phyloP scores from a whole-genome alignment of 1,140 invertebrate species.

The Saccostrea echinata region DNA sequence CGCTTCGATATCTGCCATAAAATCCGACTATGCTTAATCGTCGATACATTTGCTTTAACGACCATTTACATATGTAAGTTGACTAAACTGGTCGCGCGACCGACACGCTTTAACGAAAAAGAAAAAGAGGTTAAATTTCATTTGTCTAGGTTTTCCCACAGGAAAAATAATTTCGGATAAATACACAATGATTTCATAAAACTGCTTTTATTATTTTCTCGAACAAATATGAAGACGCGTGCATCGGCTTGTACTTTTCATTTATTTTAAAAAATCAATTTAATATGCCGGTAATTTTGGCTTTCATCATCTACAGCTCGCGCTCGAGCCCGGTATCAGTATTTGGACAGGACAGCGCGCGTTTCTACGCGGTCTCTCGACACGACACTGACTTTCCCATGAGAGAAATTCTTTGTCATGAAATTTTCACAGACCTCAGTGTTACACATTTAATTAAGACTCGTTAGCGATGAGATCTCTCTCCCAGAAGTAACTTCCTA shows the following conservation, averaged over 20 bases:
- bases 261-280: constrained; percentile 17
- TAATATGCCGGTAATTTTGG: constrained; percentile 23
- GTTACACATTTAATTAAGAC: constrained; percentile 37
- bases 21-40: neutral
- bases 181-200: constrained; percentile 3
- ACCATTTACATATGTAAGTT: constrained; percentile 23
- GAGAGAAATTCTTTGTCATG: constrained; percentile 18
- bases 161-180: constrained; percentile 16
- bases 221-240: constrained; percentile 23
- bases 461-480: constrained; percentile 28
- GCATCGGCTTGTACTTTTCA: constrained; percentile 26
- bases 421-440: constrained; percentile 11
- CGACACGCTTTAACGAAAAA: neutral
- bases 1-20: constrained; percentile 3
- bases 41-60: constrained; percentile 4
- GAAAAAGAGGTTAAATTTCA: neutral
- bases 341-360: neutral
- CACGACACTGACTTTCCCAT: constrained; percentile 12
- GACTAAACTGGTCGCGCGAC: constrained; percentile 17
- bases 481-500: neutral
- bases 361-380: neutral
- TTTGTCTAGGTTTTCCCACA: neutral
- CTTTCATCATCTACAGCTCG: constrained; percentile 4
- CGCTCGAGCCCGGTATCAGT: neutral
- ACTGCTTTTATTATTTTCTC: constrained; percentile 9